Percentiles rank a stretch among this genome's conserved stretches.
These are phyloP conservation scores for Rachycentron canadum DNA, from an alignment of 2,797 vertebrate genomes.

Conservation along the genomic window DNA sequence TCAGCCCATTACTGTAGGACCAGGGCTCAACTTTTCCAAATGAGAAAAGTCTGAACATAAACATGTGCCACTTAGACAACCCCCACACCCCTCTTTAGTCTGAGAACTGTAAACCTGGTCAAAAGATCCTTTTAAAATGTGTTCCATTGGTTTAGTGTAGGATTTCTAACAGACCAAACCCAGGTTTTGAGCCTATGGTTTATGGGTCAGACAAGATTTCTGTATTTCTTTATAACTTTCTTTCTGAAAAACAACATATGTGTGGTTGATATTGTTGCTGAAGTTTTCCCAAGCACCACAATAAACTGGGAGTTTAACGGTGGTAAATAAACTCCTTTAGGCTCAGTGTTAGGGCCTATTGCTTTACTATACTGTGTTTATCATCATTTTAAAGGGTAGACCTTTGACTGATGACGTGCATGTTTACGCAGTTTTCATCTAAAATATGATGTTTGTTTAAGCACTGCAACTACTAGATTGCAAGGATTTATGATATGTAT, in stretches of 20 bases:
- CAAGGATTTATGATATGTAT: background rate
- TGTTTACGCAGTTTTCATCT: too few relatives aligned
- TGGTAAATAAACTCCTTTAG: background rate
- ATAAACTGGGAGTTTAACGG: background rate
- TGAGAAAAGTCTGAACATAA: constrained; percentile 30
- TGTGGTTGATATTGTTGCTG: background rate
- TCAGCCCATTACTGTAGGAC: background rate
- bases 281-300: background rate
- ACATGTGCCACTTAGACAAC: constrained; percentile 35
- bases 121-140: constrained; percentile 24
- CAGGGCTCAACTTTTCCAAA: constrained; percentile 60
- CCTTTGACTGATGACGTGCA: too few relatives aligned
- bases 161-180: background rate
- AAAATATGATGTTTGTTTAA: background rate
- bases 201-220: background rate
- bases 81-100: background rate
- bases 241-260: background rate
- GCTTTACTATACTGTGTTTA: background rate
- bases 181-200: background rate
- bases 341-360: background rate
- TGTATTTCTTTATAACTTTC: too few relatives aligned
- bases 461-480: background rate
- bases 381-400: background rate
- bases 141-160: background rate
- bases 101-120: constrained; percentile 14